Evolutionary conservation across 2,113 vertebrate species (phyloP), one percentile per base, ranked within the genome.

Genomic region (Entomyzon cyanotis): DNA sequence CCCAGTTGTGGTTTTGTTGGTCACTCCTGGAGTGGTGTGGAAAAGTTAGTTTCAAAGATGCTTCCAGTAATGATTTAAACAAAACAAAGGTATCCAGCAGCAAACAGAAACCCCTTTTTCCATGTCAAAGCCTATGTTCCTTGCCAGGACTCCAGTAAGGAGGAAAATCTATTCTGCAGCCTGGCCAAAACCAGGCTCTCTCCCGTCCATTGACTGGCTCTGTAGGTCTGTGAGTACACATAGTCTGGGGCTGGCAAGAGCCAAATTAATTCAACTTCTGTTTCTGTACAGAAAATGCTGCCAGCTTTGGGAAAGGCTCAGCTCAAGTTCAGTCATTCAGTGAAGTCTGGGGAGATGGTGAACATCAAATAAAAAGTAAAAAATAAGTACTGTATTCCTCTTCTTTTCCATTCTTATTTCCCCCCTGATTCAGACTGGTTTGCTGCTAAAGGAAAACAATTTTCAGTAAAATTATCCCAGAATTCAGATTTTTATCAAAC

Each of bases 31-130:
- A 78, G 52, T 25, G 56, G 52, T 4, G 11, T 4, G 11, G 80
- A 94, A 89, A 84, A 93, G 33, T 19, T 12, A 44, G 27, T 70
- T 79, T 94, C 49, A 89, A 81, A 94, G 86, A 82, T 93, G 69
- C 80, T 92, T 93, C 89, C 70, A 77, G 42, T 87, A 95, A 87
- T 41, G 59, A 80, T 52, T 95, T 88, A 84, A 85, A 73, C 75
- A 86, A 96, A 91, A 41, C 50, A 80, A 70, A 85, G 44, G 31
- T 60, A 64, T 85, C 47, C 63, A 80, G 75, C 55, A 64, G 75
- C 82, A 81, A 81, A 88, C 79, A 86, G 78, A 93, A 90, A 71
- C 56, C 14, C 39, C 35, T 84, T 89, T 94, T 68, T 94, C 83
- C 41, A 35, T 31, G 71, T 70, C 64, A 64, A 47, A 80, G 47